Evolutionary conservation across 2,797 vertebrate species (phyloP).

Genomic region (Liasis olivaceus): DNA sequence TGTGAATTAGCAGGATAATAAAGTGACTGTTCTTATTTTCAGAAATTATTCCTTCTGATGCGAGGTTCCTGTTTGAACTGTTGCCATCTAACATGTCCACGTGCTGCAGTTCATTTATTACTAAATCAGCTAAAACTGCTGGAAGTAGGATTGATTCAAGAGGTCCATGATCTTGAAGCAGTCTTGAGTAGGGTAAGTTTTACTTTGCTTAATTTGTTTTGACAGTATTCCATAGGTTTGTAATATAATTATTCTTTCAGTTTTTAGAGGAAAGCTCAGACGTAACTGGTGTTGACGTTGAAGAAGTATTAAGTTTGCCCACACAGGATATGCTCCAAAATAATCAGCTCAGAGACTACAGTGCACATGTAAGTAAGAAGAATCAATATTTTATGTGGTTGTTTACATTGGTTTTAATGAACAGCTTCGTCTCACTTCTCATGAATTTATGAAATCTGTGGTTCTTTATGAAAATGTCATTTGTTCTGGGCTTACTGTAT

Average conservation of each 20-base stretch:
- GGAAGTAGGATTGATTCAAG: constrained; percentile 82
- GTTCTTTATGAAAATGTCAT: not conserved
- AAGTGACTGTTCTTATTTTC: not conserved
- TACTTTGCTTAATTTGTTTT: rapidly evolving
- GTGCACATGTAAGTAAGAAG: constrained; percentile 73
- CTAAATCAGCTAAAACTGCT: constrained; percentile 86
- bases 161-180: constrained; percentile 81
- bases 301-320: constrained; percentile 74
- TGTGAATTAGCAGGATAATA: not conserved
- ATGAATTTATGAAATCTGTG: not conserved
- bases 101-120: constrained; percentile 85
- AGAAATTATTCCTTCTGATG: constrained; percentile 85
- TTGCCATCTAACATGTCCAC: constrained; percentile 84
- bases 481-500: not conserved
- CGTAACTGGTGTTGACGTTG: constrained; percentile 76
- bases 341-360: constrained; percentile 48
- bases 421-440: not conserved
- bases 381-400: not conserved
- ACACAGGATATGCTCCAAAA: constrained; percentile 71
- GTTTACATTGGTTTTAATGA: not conserved
- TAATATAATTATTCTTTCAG: constrained; percentile 59
- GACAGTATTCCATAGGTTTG: rapidly evolving
- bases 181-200: constrained; percentile 80
- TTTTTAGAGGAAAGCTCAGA: constrained; percentile 77
- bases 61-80: constrained; percentile 90